Evolutionary conservation across 2,113 vertebrate species (phyloP).

Genomic region (Australoheros scitulus): DNA sequence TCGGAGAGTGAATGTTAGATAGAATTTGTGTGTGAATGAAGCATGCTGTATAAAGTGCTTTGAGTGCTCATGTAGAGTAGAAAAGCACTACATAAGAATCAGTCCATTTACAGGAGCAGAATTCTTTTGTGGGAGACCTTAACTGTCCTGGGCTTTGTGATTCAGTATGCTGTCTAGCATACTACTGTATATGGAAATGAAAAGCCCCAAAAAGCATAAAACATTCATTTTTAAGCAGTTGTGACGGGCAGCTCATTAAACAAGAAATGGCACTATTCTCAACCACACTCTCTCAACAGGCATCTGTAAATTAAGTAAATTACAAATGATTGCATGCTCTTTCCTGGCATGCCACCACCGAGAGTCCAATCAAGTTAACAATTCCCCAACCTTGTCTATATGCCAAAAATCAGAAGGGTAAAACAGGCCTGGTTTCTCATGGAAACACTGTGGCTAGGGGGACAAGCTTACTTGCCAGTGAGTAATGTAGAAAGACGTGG

Average conservation of each 20-base stretch:
- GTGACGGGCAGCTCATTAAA: background rate
- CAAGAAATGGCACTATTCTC: slow-evolving; percentile 25
- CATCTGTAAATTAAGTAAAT: slow-evolving; percentile 66
- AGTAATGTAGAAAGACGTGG: slow-evolving; percentile 32
- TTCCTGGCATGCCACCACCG: slow-evolving; percentile 36
- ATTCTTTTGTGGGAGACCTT: background rate
- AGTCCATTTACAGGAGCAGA: no score
- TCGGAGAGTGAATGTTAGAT: no score
- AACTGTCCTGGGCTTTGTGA: background rate
- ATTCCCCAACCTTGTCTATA: slow-evolving; percentile 40
- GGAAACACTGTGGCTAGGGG: slow-evolving; percentile 21
- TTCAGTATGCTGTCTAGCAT: background rate
- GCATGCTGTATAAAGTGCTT: no score
- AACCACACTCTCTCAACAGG: slow-evolving; percentile 20
- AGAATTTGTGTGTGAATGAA: no score
- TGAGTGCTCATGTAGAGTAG: no score
- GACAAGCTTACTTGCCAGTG: slow-evolving; percentile 46
- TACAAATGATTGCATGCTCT: slow-evolving; percentile 61
- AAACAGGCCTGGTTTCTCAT: slow-evolving; percentile 27
- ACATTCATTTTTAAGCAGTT: background rate
- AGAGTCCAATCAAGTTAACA: slow-evolving; percentile 63
- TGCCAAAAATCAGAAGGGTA: slow-evolving; percentile 18
- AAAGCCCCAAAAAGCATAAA: background rate
- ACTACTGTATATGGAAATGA: background rate
- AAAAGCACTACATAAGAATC: no score